Percentiles rank a stretch among this genome's conserved stretches.
These are phyloP conservation scores for Caenorhabditis sp. DNA, from an alignment of 2,888 invertebrate species.

Conservation along the genomic window DNA sequence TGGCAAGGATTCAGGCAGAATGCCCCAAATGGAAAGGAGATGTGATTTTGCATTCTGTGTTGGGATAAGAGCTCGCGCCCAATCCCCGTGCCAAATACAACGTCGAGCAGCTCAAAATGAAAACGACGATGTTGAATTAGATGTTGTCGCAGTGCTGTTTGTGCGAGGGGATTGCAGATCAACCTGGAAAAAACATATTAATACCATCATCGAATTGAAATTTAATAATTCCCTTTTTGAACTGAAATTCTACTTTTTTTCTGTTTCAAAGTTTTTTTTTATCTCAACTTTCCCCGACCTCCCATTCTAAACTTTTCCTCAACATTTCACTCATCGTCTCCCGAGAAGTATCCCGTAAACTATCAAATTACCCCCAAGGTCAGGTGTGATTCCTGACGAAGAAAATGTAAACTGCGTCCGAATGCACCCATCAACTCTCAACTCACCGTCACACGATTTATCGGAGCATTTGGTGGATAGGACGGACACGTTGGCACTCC, in stretches of 20 bases:
- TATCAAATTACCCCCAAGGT: slow-evolving; percentile 53
- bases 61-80: neutral
- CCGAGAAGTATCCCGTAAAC: slow-evolving; percentile 34
- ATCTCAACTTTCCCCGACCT: neutral
- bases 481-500: slow-evolving; percentile 72
- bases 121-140: slow-evolving; percentile 60
- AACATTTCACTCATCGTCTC: slow-evolving; percentile 10
- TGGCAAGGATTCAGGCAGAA: too few relatives aligned
- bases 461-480: slow-evolving; percentile 70
- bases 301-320: neutral
- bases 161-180: slow-evolving; percentile 58
- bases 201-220: too few relatives aligned
- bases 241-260: too few relatives aligned
- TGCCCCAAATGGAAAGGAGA: too few relatives aligned
- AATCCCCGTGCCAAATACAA: too few relatives aligned
- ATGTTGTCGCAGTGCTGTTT: slow-evolving; percentile 62
- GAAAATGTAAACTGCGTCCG: slow-evolving; percentile 25
- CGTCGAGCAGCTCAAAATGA: slow-evolving; percentile 41
- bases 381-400: slow-evolving; percentile 30
- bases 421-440: slow-evolving; percentile 42
- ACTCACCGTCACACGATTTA: slow-evolving; percentile 73
- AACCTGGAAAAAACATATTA: slow-evolving; percentile 41
- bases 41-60: slow-evolving; percentile 11
- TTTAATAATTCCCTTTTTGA: too few relatives aligned
- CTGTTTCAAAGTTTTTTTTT: neutral